Percentiles rank a stretch among this genome's conserved stretches.
phyloP scores from a whole-genome alignment of 2,888 invertebrate genomes.

The Stenoptilia bipunctidactyla region DNA sequence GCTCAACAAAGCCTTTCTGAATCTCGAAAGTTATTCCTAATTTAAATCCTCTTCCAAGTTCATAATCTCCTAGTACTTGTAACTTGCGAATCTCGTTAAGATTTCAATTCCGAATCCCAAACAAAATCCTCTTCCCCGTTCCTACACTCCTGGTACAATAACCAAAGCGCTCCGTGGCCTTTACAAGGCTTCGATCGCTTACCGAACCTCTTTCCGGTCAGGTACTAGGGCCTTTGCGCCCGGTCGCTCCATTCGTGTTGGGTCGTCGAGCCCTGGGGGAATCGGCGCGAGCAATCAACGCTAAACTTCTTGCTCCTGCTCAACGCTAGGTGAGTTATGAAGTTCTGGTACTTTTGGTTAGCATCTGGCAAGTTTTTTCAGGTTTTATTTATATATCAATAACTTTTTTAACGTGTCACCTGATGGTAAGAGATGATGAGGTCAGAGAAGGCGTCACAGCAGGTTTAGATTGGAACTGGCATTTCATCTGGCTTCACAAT shows the following conservation, averaged over 20 bases:
- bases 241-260: constrained; percentile 55
- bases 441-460: no score
- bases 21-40: no score
- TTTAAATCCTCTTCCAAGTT: no score
- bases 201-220: constrained; percentile 44
- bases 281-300: constrained; percentile 56
- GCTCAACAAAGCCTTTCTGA: no score
- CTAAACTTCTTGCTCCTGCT: constrained; percentile 46
- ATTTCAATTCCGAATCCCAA: not conserved
- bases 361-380: no score
- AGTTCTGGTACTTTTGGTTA: not conserved
- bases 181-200: constrained; percentile 22
- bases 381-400: no score
- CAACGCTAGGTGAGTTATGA: constrained; percentile 52
- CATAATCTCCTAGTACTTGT: no score
- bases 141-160: not conserved
- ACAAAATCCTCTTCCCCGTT: not conserved
- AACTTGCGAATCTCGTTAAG: no score
- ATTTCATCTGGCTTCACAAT: no score
- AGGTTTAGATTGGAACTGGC: no score
- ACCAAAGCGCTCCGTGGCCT: constrained; percentile 28
- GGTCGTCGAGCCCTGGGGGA: constrained; percentile 58
- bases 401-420: no score
- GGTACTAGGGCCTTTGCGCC: constrained; percentile 68
- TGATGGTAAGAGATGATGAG: no score